phyloP scores from a whole-genome alignment of 2,113 vertebrate species.

The Phalacrocorax carbo region DNA sequence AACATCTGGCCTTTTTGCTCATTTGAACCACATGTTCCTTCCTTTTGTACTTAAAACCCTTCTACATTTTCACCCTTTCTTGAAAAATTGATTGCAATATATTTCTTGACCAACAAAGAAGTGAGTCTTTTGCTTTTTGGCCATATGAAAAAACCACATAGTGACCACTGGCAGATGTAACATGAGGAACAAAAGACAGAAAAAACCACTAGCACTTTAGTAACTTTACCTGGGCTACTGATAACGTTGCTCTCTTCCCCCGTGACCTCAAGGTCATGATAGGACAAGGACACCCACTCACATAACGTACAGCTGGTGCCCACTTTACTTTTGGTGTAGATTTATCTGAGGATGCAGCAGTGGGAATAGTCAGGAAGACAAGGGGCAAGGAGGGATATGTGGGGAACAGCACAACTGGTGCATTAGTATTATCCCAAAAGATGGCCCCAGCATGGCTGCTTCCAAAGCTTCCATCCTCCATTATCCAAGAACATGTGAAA shows the following conservation, averaged over 20 bases:
- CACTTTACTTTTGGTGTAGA: background rate
- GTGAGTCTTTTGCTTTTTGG: background rate
- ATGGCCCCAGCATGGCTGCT: background rate
- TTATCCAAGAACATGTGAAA: background rate
- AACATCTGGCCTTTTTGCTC: background rate
- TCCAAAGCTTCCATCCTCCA: background rate
- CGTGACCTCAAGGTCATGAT: background rate
- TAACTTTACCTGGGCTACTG: background rate
- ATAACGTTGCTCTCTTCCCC: background rate
- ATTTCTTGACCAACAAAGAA: background rate
- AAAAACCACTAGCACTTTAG: background rate
- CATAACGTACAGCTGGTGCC: background rate
- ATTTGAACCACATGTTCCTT: background rate
- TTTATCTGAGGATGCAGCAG: background rate
- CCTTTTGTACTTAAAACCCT: background rate
- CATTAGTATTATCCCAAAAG: background rate
- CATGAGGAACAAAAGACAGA: background rate
- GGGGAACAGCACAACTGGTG: background rate
- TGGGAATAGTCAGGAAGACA: background rate
- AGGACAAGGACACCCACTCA: background rate
- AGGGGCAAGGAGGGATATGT: background rate
- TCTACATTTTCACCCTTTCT: background rate
- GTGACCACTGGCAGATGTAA: background rate
- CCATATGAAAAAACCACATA: background rate
- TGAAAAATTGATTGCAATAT: background rate